Conservation (phyloP, 1,140 invertebrate species). For the Lordiphosa stackelbergi region DNA sequence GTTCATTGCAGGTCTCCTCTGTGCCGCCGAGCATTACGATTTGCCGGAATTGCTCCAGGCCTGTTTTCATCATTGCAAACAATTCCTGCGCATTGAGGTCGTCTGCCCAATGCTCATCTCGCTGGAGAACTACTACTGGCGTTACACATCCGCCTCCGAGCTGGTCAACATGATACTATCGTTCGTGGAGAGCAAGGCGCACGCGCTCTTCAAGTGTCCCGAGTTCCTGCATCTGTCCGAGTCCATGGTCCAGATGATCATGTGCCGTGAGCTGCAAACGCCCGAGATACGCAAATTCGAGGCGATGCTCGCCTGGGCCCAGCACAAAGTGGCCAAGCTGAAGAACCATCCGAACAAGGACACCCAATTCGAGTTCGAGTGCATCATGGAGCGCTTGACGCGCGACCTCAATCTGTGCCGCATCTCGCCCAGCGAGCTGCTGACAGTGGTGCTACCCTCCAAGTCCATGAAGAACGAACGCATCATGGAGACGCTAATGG, state of each 20-base stretch:
- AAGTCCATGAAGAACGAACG: slow-evolving; percentile 95
- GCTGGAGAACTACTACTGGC: slow-evolving; percentile 96
- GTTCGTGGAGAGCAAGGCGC: slow-evolving; percentile 91
- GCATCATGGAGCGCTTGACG: slow-evolving; percentile 93
- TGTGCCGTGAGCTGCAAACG: slow-evolving; percentile 90
- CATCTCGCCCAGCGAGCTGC: slow-evolving; percentile 94
- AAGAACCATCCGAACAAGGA: slow-evolving; percentile 87
- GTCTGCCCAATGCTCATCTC: slow-evolving; percentile 95
- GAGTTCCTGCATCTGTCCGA: slow-evolving; percentile 93
- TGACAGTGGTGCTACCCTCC: slow-evolving; percentile 93
- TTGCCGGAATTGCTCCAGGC: slow-evolving; percentile 94
- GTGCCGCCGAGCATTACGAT: slow-evolving; percentile 96
- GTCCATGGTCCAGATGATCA: slow-evolving; percentile 96
- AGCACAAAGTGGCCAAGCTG: slow-evolving; percentile 84
- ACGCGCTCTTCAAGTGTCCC: slow-evolving; percentile 87
- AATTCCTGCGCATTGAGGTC: slow-evolving; percentile 93
- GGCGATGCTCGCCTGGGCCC: slow-evolving; percentile 93
- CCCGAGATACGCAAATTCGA: slow-evolving; percentile 95
- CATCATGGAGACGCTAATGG: slow-evolving; percentile 94
- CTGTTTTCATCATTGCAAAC: slow-evolving; percentile 96
- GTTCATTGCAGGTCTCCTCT: slow-evolving; percentile 83
- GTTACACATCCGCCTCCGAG: slow-evolving; percentile 94
- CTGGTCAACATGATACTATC: slow-evolving; percentile 95
- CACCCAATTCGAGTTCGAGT: slow-evolving; percentile 92
- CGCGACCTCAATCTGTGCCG: slow-evolving; percentile 92